A percentile compares a stretch with the other conserved stretches of the same genome.
Evolutionary conservation across 2,888 invertebrate species (phyloP).

Genomic region (Himalopsyche kuldschensis): DNA sequence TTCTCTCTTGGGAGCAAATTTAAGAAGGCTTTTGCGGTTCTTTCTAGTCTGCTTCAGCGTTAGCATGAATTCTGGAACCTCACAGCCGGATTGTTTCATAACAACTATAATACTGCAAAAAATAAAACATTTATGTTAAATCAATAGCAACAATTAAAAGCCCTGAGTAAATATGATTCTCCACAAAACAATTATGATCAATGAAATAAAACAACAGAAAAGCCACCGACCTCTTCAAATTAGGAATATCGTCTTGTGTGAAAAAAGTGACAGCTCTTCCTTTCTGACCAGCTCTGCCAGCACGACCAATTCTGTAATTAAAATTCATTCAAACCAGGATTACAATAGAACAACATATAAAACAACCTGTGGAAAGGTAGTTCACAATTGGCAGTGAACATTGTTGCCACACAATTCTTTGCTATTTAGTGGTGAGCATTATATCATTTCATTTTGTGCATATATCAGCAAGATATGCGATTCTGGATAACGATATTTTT

Average conservation of each 20-base stretch:
- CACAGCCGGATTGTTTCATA: conserved; percentile 87
- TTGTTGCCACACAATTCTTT: neutral
- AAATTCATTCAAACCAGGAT: neutral
- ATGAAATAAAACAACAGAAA: neutral
- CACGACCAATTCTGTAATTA: conserved; percentile 69
- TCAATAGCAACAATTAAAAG: neutral
- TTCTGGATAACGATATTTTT: too few species aligned
- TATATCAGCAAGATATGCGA: too few species aligned
- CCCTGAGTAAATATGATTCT: neutral
- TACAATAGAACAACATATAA: neutral
- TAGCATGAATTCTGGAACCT: conserved; percentile 90
- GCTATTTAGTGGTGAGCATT: too few species aligned
- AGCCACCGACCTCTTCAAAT: conserved; percentile 74
- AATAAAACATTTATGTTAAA: neutral
- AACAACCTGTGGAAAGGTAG: neutral
- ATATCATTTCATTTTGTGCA: too few species aligned
- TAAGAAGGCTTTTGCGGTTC: conserved; percentile 60
- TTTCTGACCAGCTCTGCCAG: conserved; percentile 87
- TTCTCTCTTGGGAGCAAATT: conserved; percentile 66
- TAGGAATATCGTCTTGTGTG: conserved; percentile 83
- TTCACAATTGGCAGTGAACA: neutral
- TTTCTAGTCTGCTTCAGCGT: conserved; percentile 68
- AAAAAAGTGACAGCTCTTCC: conserved; percentile 94
- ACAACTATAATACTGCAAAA: conserved; percentile 81
- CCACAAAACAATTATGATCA: too few species aligned